Conservation (phyloP, 2,113 vertebrate genomes). For the Lamprotornis superbus region DNA sequence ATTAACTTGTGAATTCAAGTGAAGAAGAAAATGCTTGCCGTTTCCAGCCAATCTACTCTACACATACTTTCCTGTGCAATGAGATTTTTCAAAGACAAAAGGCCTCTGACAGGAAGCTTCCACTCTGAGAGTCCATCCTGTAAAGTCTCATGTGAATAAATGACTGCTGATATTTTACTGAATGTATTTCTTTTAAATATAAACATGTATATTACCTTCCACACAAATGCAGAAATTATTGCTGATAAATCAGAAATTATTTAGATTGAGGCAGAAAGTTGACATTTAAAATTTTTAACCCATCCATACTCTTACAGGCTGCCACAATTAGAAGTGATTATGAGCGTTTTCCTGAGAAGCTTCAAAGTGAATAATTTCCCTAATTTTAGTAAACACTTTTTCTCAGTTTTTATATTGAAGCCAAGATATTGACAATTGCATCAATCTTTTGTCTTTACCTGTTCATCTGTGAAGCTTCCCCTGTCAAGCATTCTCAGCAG, state of each 20-base stretch:
- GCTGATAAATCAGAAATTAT: neutral
- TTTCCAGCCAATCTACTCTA: neutral
- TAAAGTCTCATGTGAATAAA: neutral
- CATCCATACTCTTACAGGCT: neutral
- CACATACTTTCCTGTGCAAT: neutral
- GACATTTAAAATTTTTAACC: neutral
- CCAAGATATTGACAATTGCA: neutral
- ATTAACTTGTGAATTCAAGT: neutral
- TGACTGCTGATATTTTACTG: neutral
- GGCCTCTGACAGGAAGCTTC: neutral
- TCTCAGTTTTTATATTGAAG: neutral
- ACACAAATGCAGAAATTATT: neutral
- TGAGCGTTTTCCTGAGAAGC: accelerated
- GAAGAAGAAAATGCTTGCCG: neutral
- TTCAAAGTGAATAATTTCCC: neutral
- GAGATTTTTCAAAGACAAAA: neutral
- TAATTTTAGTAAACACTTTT: neutral
- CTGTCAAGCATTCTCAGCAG: neutral
- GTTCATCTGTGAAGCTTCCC: neutral
- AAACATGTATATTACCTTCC: neutral
- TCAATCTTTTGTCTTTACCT: neutral
- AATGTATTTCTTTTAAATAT: neutral
- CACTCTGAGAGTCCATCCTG: neutral
- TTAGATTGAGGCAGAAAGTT: neutral
- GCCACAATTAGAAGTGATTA: neutral